phyloP scores from a whole-genome alignment of 2,888 invertebrate species.

The Cabera pusaria region DNA sequence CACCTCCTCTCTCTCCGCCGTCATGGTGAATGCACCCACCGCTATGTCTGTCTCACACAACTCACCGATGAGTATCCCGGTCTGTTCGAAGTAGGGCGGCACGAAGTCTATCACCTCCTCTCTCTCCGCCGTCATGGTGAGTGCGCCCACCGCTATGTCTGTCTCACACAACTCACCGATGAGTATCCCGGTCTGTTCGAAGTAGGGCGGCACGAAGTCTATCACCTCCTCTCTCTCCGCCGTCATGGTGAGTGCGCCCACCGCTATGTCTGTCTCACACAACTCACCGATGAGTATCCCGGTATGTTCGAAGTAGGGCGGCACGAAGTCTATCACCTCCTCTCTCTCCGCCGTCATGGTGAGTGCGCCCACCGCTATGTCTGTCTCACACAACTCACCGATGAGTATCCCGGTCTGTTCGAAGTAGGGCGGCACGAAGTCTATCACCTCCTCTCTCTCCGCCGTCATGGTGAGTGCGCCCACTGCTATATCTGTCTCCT shows the following conservation, averaged over 20 bases:
- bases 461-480: conserved; percentile 95
- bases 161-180: conserved; percentile 92
- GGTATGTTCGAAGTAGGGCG: conserved; percentile 95
- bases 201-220: conserved; percentile 95
- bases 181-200: conserved; percentile 95
- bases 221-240: conserved; percentile 95
- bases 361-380: conserved; percentile 91
- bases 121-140: conserved; percentile 95
- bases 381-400: conserved; percentile 90
- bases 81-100: conserved; percentile 95
- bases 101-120: conserved; percentile 96
- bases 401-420: conserved; percentile 96
- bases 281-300: conserved; percentile 94
- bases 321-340: conserved; percentile 94
- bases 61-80: conserved; percentile 95
- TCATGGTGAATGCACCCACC: conserved; percentile 93
- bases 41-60: conserved; percentile 91
- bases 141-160: conserved; percentile 91
- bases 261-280: conserved; percentile 92
- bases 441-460: conserved; percentile 94
- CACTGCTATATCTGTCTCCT: conserved; percentile 93
- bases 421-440: conserved; percentile 95
- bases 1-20: conserved; percentile 94
- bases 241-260: conserved; percentile 94
- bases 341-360: conserved; percentile 96